Conservation (phyloP, 2,797 vertebrate genomes). For the Myioborus melanocephalus region DNA sequence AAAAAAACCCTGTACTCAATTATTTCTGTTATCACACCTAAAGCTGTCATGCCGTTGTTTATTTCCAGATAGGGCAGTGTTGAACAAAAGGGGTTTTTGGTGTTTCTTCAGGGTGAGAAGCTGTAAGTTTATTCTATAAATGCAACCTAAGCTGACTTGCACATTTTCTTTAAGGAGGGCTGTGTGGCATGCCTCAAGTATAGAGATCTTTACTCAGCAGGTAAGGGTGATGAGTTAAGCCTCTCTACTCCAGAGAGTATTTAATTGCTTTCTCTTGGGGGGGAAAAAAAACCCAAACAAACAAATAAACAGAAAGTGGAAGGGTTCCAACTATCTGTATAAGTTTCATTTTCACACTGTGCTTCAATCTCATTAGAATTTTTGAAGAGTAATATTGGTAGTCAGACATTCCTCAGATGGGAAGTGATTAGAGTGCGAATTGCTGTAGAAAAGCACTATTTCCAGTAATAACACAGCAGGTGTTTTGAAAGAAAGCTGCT, state of each 20-base stretch:
- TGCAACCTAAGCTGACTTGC: neutral
- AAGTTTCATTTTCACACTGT: neutral
- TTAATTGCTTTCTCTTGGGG: neutral
- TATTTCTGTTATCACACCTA: neutral
- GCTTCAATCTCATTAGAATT: neutral
- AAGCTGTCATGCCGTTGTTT: neutral
- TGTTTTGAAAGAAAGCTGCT: constrained; percentile 37
- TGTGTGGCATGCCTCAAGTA: neutral
- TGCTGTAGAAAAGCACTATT: neutral
- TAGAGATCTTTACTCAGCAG: neutral
- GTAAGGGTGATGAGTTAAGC: neutral
- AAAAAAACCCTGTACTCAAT: neutral
- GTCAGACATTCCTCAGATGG: neutral
- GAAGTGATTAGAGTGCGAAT: constrained; percentile 8
- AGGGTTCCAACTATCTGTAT: neutral
- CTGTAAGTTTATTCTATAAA: neutral
- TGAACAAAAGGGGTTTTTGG: neutral
- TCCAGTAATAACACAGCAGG: constrained; percentile 29
- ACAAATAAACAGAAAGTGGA: neutral
- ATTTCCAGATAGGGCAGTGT: neutral
- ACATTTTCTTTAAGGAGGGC: neutral
- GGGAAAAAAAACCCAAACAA: neutral
- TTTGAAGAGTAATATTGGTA: constrained; percentile 15
- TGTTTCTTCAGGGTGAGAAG: neutral
- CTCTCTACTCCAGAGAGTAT: neutral